Evolutionary conservation across 37 sponge, comb jelly and placozoan genomes (phyloP).

Genomic region (Aphrocallistes beatrix): DNA sequence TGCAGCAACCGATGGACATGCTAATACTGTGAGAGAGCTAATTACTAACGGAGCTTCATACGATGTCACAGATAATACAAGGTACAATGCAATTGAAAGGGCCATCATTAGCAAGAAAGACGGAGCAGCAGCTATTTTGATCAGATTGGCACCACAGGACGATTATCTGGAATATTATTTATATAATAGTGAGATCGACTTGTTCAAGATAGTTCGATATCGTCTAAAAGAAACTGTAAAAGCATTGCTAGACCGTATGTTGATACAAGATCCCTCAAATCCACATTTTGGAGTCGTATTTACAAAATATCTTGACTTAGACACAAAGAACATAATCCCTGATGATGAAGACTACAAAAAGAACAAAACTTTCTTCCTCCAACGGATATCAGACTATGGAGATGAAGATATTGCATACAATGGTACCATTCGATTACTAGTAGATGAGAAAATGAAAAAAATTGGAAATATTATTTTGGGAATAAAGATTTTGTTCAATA

Average conservation of each 20-base stretch:
- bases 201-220: background rate
- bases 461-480: background rate
- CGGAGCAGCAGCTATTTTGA: background rate
- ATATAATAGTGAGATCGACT: background rate
- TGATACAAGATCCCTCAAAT: background rate
- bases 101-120: background rate
- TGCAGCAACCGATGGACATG: background rate
- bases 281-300: background rate
- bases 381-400: background rate
- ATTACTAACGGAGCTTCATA: background rate
- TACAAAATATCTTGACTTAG: constrained; percentile 2
- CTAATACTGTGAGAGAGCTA: background rate
- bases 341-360: background rate
- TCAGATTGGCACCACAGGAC: background rate
- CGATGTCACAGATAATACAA: background rate
- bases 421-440: background rate
- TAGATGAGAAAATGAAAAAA: background rate
- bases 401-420: background rate
- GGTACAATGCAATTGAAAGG: constrained; percentile 6
- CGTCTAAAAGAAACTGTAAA: background rate
- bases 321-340: background rate
- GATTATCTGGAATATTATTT: background rate
- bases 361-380: background rate
- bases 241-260: background rate
- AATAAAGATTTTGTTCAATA: background rate